These are phyloP conservation scores for Drosophila robusta DNA, from an alignment of 2,888 invertebrate genomes.

Conservation along the genomic window DNA sequence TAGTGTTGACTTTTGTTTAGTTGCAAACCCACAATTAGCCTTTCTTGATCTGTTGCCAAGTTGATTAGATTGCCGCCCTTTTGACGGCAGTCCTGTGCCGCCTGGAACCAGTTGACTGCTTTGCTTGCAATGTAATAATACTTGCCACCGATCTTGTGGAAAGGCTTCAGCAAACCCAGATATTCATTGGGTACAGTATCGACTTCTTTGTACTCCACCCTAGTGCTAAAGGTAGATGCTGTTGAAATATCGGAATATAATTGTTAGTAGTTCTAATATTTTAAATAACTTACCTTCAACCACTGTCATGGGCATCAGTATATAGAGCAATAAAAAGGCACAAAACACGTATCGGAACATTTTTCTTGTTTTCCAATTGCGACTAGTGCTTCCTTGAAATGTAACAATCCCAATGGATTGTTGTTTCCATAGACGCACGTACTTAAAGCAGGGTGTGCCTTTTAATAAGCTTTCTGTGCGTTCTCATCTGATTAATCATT, in stretches of 20 bases:
- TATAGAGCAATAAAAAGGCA: conserved; percentile 6
- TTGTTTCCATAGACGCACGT: neutral
- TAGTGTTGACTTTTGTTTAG: conserved; percentile 20
- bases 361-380: neutral
- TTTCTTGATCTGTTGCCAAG: conserved; percentile 17
- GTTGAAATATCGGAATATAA: neutral
- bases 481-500: neutral
- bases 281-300: conserved; percentile 18
- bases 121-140: conserved; percentile 26
- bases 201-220: conserved; percentile 31
- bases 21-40: neutral
- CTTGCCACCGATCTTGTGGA: conserved; percentile 23
- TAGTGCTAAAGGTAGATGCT: conserved; percentile 28
- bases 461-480: neutral
- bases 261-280: neutral
- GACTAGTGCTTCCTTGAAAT: neutral
- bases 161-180: conserved; percentile 4
- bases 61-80: conserved; percentile 25
- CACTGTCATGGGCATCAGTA: neutral
- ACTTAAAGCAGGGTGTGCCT: neutral
- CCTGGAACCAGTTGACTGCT: conserved; percentile 38
- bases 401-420: neutral
- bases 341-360: conserved; percentile 18
- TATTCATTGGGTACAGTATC: conserved; percentile 11
- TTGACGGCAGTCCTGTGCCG: conserved; percentile 39